Base-by-base conservation (phyloP, 2,888 invertebrate species). In the Pollenia griseotomentosa region DNA sequence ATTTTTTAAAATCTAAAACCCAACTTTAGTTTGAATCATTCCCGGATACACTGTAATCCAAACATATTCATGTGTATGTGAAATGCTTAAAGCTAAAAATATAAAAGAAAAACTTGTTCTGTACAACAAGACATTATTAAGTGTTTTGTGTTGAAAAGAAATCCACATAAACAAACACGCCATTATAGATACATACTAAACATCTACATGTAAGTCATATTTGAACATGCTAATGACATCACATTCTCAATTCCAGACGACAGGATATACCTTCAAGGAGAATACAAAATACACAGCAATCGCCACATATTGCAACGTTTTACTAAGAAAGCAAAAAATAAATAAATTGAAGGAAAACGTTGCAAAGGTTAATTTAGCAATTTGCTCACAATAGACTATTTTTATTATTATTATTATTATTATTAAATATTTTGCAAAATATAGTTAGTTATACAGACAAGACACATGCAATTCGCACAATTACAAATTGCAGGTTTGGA, bases 321-420 rank as follows among this genome's bases (percentile, higher is more conserved):
- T 51, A n/a, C 23, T 46, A 48, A 68, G 16, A 57, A 42, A 48
- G 33, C 3, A 63, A 71, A 53, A 44, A 10, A 55, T 2, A 65
- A 48, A 33, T n/a, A 48, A 55, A 42, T 44, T 42, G 14, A 59
- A 42, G 12, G 44, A 61, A 61, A 75, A 23, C 14, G 12, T 78
- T 53, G 40, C 59, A 61, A 80, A 85, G 84, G 84, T 85, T 85
- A 85, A 85, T 85, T 80, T 85, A 85, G 63, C 79, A 85, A 85
- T 68, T 75, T 75, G 55, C 61, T 70, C 51, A 83, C 70, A 83
- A 83, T 70, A 40, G 63, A 63, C 55, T 77, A 51, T 44, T 14
- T 33, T 33, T 33, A 33, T 33, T 33, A 33, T 33, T 33, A 33
- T 33, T 33, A 33, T 33, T 33, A 33, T 33, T 33, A 33, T 68